A percentile compares a stretch with the other conserved stretches of the same genome.
These are phyloP conservation scores for Calyptommatus sinebrachiatus DNA, from an alignment of 2,113 vertebrate genomes.

Conservation along the genomic window DNA sequence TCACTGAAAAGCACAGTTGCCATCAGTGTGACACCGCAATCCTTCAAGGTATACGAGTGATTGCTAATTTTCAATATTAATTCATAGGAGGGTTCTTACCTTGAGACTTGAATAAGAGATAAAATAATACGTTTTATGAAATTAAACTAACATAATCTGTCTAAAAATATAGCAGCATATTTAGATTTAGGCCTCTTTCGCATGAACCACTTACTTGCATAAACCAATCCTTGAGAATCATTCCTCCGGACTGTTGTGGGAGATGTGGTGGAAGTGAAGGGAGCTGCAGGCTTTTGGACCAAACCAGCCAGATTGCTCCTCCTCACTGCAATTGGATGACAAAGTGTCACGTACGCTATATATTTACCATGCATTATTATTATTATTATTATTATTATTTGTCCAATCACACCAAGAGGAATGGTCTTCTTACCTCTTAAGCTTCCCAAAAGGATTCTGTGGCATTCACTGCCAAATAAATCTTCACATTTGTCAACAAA, in stretches of 20 bases:
- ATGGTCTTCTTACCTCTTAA: no score
- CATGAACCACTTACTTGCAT: no score
- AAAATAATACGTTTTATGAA: conserved; percentile 25
- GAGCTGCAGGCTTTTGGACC: no score
- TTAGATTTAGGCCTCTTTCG: conserved; percentile 26
- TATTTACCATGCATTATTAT: no score
- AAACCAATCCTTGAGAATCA: no score
- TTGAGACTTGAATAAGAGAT: conserved; percentile 38
- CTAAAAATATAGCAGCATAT: conserved; percentile 57
- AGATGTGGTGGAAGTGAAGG: no score
- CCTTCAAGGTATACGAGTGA: conserved; percentile 49
- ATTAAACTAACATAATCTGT: conserved; percentile 54
- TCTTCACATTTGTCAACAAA: background rate
- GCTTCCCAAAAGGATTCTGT: background rate
- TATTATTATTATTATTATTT: no score
- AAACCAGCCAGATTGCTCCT: no score
- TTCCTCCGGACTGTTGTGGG: no score
- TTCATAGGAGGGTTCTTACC: conserved; percentile 38
- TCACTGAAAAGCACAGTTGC: background rate
- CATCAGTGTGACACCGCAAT: conserved; percentile 19
- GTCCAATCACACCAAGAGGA: no score
- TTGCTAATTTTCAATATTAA: conserved; percentile 44
- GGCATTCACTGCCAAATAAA: background rate
- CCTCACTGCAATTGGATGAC: no score
- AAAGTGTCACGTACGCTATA: no score